A percentile compares a stretch with the other conserved stretches of the same genome.
phyloP scores from a whole-genome alignment of 1,140 invertebrate species.

The Drosophila subobscura region DNA sequence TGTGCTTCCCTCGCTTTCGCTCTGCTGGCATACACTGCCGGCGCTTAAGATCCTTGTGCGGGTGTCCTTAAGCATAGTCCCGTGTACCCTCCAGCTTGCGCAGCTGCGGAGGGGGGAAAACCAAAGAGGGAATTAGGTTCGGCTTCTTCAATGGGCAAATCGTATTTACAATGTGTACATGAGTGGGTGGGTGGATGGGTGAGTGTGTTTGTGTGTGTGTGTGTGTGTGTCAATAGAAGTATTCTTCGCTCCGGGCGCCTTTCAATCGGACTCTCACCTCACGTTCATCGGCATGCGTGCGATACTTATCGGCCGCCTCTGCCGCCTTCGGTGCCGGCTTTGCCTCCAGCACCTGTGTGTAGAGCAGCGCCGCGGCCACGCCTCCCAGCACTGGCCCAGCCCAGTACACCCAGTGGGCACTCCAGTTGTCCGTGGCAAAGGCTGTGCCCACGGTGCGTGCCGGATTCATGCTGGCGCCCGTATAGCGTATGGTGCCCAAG shows the following conservation, averaged over 20 bases:
- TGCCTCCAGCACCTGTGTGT: slow-evolving; percentile 85
- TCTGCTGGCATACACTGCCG: neutral
- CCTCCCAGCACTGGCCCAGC: slow-evolving; percentile 92
- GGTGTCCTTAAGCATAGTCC: slow-evolving; percentile 66
- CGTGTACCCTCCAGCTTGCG: slow-evolving; percentile 76
- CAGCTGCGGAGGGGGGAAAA: slow-evolving; percentile 51
- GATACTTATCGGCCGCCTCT: slow-evolving; percentile 76
- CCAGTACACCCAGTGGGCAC: slow-evolving; percentile 96
- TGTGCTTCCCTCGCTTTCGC: slow-evolving; percentile 29
- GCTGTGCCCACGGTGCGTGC: slow-evolving; percentile 94
- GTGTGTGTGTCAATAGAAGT: slow-evolving; percentile 64
- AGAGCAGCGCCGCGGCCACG: slow-evolving; percentile 90
- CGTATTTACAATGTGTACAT: slow-evolving; percentile 8
- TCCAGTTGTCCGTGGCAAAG: slow-evolving; percentile 89
- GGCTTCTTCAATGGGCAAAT: neutral
- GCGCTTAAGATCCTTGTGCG: neutral
- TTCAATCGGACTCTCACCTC: slow-evolving; percentile 79
- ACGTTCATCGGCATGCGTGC: slow-evolving; percentile 81
- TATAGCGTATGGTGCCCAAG: slow-evolving; percentile 92
- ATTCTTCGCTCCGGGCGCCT: slow-evolving; percentile 72
- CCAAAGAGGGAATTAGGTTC: slow-evolving; percentile 1
- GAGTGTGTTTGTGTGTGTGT: slow-evolving; percentile 31
- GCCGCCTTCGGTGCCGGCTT: slow-evolving; percentile 59
- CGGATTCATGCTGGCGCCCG: slow-evolving; percentile 95
- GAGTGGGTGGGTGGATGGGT: too few species aligned